phyloP scores from a whole-genome alignment of 2,888 invertebrate genomes.

The Dynastes maya region DNA sequence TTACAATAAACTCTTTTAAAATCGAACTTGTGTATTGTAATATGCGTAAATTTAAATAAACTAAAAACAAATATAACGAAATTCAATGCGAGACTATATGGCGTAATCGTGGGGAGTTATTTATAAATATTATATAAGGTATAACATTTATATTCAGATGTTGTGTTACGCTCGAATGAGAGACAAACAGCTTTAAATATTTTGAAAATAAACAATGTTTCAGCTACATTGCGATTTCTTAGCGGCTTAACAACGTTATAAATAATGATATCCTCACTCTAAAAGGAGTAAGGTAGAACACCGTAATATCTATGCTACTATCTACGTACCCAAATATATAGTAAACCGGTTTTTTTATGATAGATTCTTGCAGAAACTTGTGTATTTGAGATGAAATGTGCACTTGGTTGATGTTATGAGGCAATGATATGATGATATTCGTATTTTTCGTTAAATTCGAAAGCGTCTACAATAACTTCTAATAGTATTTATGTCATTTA shows the following conservation, averaged over 20 bases:
- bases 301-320: not conserved
- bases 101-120: constrained; percentile 30
- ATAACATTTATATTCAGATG: constrained; percentile 34
- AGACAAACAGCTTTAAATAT: constrained; percentile 4
- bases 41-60: too few species aligned
- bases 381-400: constrained; percentile 1
- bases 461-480: not conserved
- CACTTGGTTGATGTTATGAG: not conserved
- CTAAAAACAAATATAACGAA: too few species aligned
- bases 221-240: not conserved
- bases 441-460: constrained; percentile 1
- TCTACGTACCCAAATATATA: constrained; percentile 36
- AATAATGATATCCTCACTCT: not conserved
- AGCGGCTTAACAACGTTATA: not conserved
- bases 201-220: constrained; percentile 20
- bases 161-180: not conserved
- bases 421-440: constrained; percentile 1
- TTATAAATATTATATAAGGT: constrained; percentile 40
- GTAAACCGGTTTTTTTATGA: constrained; percentile 42
- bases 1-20: too few species aligned
- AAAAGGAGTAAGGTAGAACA: not conserved
- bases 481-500: constrained; percentile 23
- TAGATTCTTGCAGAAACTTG: constrained; percentile 33
- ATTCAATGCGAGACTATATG: not conserved
- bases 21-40: too few species aligned